Percentiles rank a stretch among this genome's conserved stretches.
Evolutionary conservation across 2,113 vertebrate species (phyloP).

Genomic region (Nematolebias whitei): DNA sequence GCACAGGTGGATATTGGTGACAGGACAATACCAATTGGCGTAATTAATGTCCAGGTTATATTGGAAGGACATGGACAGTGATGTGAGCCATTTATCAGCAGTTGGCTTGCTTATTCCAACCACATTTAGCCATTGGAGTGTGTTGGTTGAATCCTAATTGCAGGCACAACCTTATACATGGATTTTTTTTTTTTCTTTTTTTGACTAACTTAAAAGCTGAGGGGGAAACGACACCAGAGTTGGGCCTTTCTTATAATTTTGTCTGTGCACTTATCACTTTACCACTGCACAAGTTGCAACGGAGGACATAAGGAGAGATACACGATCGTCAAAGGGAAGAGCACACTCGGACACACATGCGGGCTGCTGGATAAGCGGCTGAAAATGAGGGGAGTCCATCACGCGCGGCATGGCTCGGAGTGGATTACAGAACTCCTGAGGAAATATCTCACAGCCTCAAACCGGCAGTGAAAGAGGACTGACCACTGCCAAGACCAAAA

Average conservation of each 20-base stretch:
- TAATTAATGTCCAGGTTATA: conserved; percentile 81
- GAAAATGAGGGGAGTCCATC: conserved; percentile 27
- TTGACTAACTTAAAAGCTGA: conserved; percentile 31
- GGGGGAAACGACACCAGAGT: conserved; percentile 43
- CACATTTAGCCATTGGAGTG: conserved; percentile 73
- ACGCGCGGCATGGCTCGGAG: conserved; percentile 53
- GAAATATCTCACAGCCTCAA: conserved; percentile 51
- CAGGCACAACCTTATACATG: conserved; percentile 33
- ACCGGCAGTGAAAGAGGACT: conserved; percentile 57
- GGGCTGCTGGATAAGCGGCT: conserved; percentile 30
- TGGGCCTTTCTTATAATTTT: conserved; percentile 12
- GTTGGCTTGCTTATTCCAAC: conserved; percentile 62
- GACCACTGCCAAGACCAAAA: conserved; percentile 48
- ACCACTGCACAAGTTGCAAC: conserved; percentile 12
- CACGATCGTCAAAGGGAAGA: conserved; percentile 6
- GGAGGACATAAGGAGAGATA: conserved; percentile 1
- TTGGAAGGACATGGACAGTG: conserved; percentile 69
- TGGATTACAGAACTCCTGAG: conserved; percentile 68
- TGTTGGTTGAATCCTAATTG: conserved; percentile 76
- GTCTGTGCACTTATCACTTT: conserved; percentile 38
- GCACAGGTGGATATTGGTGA: conserved; percentile 76
- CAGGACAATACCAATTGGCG: conserved; percentile 74
- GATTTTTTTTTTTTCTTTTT: too few relatives aligned
- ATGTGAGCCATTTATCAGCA: conserved; percentile 78
- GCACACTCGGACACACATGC: conserved; percentile 12